These are phyloP conservation scores for Ericerus pela DNA, from an alignment of 1,140 invertebrate genomes.

Conservation along the genomic window DNA sequence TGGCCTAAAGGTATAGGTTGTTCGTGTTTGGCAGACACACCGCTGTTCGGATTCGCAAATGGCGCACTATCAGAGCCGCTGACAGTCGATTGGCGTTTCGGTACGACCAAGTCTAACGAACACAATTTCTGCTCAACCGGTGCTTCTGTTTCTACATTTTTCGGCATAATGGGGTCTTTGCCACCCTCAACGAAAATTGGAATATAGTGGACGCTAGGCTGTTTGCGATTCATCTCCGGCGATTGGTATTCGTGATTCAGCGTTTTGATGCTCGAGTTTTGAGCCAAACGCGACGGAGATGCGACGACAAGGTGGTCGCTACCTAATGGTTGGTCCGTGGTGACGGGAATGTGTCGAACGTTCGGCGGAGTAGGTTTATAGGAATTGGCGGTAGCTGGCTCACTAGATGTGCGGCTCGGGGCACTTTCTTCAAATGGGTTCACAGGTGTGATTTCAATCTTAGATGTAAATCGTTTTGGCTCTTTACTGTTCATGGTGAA, in stretches of 20 bases:
- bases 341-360: slow-evolving; percentile 60
- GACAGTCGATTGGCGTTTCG: no score
- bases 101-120: no score
- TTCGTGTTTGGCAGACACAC: no score
- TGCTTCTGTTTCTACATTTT: slow-evolving; percentile 17
- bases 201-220: slow-evolving; percentile 54
- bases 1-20: slow-evolving; percentile 26
- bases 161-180: slow-evolving; percentile 22
- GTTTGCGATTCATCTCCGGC: slow-evolving; percentile 19
- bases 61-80: no score
- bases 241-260: slow-evolving; percentile 24
- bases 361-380: slow-evolving; percentile 29
- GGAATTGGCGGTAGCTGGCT: slow-evolving; percentile 22
- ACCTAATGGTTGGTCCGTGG: slow-evolving; percentile 22
- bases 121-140: no score
- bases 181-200: slow-evolving; percentile 70
- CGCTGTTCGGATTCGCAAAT: no score
- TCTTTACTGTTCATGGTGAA: no score
- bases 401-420: slow-evolving; percentile 18
- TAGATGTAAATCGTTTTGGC: slow-evolving; percentile 35
- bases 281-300: no score
- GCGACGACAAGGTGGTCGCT: slow-evolving; percentile 29
- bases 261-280: no score
- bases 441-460: slow-evolving; percentile 35
- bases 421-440: slow-evolving; percentile 6